Evolutionary conservation across 2,797 vertebrate species (phyloP), one percentile per base, ranked within the genome.

Genomic region (Euthynnus affinis): DNA sequence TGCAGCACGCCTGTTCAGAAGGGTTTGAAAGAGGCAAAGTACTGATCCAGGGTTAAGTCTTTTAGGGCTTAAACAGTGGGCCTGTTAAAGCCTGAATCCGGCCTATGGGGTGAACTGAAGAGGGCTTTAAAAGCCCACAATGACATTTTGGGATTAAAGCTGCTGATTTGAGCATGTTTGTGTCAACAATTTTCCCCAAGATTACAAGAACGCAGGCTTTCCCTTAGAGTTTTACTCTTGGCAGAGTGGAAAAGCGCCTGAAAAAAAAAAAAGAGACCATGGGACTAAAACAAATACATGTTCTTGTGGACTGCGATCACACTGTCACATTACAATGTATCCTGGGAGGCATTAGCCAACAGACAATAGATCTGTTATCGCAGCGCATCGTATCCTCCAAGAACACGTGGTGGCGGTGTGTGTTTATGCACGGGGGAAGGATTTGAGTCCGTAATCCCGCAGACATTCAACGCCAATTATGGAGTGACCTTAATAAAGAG

Each of bases 381-480:
- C 27, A 61, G 29, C 7, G 40, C 55, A 82, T 67, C 74, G 67
- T 44, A 63, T 78, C 51, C 37, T 32, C 37, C 25, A 1, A 68
- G 29, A 52, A 59, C 58, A 56, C 46, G 68, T 27, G 74, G 18
- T 44, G 9, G 20, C 27, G 52, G 46, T 27, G 27, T 14, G 27
- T 29, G 27, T 29, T 29, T 29, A 29, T 29, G 27, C 3, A 1
- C 27, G 70, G 56, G 29, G 32, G n/a, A n/a, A 66, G 73, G 72
- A 82, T 82, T 75, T 84, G 75, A 44, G 49, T 32, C 42, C 32
- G 7, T 81, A 80, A 90, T 84, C 81, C 78, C 67, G 49, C 59
- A 75, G 74, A 88, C 71, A 85, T 84, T 65, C 80, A 82, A 85
- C 7, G 20, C 74, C 72, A 91, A 82, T 87, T 87, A 85, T 76